Evolutionary conservation across 2,113 vertebrate species (phyloP).

Genomic region (Melospiza georgiana): DNA sequence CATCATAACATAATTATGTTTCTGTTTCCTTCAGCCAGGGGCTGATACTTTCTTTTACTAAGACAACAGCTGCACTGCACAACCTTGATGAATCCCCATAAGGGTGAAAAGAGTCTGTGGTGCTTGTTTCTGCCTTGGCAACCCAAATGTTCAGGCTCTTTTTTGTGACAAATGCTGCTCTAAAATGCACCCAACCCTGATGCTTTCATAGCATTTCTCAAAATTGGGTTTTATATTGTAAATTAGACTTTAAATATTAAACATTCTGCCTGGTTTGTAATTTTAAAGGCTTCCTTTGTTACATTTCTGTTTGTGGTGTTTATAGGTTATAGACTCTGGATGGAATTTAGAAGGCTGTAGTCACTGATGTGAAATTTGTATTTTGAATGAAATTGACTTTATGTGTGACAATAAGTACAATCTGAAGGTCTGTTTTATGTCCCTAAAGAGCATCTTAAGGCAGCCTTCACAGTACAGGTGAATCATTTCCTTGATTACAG

Average conservation of each 20-base stretch:
- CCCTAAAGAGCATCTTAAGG: neutral
- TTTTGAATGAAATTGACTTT: conserved; percentile 1
- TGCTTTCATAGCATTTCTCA: conserved; percentile 25
- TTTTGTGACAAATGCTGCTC: conserved; percentile 49
- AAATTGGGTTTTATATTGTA: conserved; percentile 24
- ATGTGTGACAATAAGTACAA: neutral
- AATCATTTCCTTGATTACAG: neutral
- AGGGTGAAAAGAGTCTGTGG: conserved; percentile 54
- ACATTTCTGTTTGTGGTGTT: conserved; percentile 45
- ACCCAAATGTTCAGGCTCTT: conserved; percentile 49
- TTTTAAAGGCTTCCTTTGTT: conserved; percentile 25
- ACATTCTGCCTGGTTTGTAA: neutral
- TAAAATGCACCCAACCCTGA: conserved; percentile 7
- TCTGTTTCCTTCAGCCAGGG: conserved; percentile 66
- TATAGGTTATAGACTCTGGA: neutral
- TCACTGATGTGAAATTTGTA: neutral
- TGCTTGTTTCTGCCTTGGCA: conserved; percentile 59
- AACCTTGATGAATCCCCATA: conserved; percentile 71
- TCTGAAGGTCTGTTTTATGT: neutral
- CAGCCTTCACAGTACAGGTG: neutral
- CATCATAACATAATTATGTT: conserved; percentile 75
- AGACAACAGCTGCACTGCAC: conserved; percentile 71
- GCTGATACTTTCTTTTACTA: conserved; percentile 59
- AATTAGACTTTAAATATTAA: conserved; percentile 54
- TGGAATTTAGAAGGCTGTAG: neutral